These are phyloP conservation scores for Zosterops lateralis DNA, from an alignment of 2,113 vertebrate species.

Conservation along the genomic window DNA sequence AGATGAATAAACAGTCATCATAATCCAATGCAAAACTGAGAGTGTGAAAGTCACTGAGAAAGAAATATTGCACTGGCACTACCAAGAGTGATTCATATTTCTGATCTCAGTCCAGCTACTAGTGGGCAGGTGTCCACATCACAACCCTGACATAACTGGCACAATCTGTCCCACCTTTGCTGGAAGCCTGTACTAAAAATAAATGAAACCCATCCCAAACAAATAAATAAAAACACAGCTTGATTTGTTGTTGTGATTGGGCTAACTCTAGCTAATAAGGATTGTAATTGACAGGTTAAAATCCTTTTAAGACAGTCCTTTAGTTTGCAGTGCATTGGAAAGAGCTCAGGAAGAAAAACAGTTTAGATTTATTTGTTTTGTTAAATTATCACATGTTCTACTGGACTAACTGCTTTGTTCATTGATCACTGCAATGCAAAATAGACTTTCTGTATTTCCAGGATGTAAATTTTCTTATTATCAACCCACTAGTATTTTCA, in stretches of 20 bases:
- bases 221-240: not conserved
- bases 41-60: conserved; percentile 25
- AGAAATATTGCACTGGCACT: not conserved
- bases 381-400: not conserved
- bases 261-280: not conserved
- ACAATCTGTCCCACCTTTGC: conserved; percentile 32
- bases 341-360: not conserved
- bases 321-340: not conserved
- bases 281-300: not conserved
- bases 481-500: not conserved
- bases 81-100: conserved; percentile 23
- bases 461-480: not conserved
- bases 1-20: conserved; percentile 12
- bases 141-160: not conserved
- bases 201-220: not conserved
- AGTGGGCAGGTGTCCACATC: conserved; percentile 36
- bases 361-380: not conserved
- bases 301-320: not conserved
- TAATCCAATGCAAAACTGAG: conserved; percentile 13
- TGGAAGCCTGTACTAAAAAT: conserved; percentile 27
- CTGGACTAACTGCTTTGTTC: not conserved
- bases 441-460: not conserved
- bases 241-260: not conserved
- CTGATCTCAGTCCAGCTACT: conserved; percentile 44
- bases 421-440: not conserved